Base-by-base conservation (phyloP, 2,797 vertebrate genomes). In the Tapirus indicus region DNA sequence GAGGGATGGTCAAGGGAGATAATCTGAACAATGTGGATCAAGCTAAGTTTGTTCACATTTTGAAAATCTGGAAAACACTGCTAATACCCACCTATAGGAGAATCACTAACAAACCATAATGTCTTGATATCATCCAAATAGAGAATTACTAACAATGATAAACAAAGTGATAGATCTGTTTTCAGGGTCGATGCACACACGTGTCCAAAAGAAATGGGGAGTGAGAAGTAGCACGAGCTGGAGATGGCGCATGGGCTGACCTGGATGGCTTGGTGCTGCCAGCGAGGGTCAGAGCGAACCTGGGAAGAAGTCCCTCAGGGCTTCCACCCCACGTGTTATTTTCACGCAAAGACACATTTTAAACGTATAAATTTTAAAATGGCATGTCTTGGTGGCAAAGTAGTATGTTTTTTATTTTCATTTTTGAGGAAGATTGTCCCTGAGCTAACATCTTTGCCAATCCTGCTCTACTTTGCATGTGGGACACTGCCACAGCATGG, bases 231-330 rank as follows among this genome's bases (percentile, higher is more conserved):
- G n/a, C 18, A 29, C 3, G 4, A 41, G 32, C 1, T 8, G 0
- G 1, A 12, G 66, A 2, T 2, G 49, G 49, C 49, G 12, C 14
- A 52, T 13, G 14, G 14, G 4, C 49, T 52, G 49, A 13, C 49
- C 1, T 52, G 49, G 49, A 52, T 52, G 4, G 13, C 2, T 52
- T 14, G 49, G 49, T 16, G 49, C 49, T 0, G 2, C n/a, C 16
- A 4, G 0, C 0, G 1, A 4, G 7, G 12, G 17, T 0, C 21
- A 23, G 68, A 35, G 12, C 10, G 9, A 13, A n/a, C 0, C 0
- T 0, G 13, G 1, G 0, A 13, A 2, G 35, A 21, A 29, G 29
- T 5, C 2, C 12, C 13, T 20, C 4, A 38, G 72, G 27, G 14
- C 41, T 35, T 68, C 13, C 23, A 0, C 6, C 7, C 13, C 16